These are phyloP conservation scores for Eolophus roseicapilla DNA, from an alignment of 2,113 vertebrate species.

Conservation along the genomic window DNA sequence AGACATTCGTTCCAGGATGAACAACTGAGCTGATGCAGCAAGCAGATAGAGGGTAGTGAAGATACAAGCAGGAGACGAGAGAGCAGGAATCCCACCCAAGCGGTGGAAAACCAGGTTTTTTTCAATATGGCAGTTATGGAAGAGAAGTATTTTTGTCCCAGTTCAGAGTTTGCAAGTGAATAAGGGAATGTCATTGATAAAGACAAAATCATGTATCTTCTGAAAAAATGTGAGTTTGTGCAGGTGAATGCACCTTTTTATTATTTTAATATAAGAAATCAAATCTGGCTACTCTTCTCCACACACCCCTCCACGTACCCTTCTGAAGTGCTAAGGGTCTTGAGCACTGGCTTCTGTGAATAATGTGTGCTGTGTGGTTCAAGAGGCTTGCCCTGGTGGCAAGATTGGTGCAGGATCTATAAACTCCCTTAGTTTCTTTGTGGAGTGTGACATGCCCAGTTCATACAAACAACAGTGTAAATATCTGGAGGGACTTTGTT, in stretches of 20 bases:
- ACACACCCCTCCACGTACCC: rapidly evolving
- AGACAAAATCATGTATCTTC: neutral
- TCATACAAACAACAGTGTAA: neutral
- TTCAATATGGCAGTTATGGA: neutral
- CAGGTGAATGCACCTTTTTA: neutral
- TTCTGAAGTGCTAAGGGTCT: neutral
- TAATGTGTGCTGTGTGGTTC: neutral
- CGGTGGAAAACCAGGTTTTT: neutral
- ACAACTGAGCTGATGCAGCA: neutral
- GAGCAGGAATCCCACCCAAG: neutral
- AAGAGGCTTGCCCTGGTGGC: constrained; percentile 32
- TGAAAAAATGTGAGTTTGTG: neutral
- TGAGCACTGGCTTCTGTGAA: neutral
- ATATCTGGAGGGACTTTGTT: neutral
- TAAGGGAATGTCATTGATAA: neutral
- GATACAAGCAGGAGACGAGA: neutral
- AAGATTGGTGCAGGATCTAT: neutral
- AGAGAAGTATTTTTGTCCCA: neutral
- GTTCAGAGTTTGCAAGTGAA: neutral
- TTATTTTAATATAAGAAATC: neutral
- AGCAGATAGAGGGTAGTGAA: neutral
- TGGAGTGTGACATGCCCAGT: neutral
- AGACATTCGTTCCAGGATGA: constrained; percentile 35
- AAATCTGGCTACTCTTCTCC: neutral
- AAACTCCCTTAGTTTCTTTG: constrained; percentile 26